Evolutionary conservation across 2,888 invertebrate genomes (phyloP).

Genomic region (Hedya salicella): DNA sequence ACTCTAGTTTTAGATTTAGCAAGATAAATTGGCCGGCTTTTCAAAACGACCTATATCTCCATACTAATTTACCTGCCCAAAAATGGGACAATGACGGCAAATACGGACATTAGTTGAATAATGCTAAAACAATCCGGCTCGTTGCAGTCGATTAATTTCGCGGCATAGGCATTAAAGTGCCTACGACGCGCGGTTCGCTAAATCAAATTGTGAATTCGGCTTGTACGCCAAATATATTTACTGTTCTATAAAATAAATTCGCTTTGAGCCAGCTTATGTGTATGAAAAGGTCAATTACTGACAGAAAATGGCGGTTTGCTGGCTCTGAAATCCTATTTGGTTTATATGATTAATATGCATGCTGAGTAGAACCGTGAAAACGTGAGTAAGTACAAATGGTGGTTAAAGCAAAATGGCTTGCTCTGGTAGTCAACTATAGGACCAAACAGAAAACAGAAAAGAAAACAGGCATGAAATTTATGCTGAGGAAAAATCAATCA

Average conservation of each 20-base stretch:
- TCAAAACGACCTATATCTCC: background rate
- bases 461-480: too few relatives aligned
- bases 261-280: background rate
- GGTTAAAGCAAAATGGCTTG: too few relatives aligned
- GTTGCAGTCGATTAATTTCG: slow-evolving; percentile 20
- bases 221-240: background rate
- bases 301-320: background rate
- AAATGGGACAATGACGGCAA: background rate
- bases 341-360: too few relatives aligned
- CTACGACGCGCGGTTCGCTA: slow-evolving; percentile 1
- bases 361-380: too few relatives aligned
- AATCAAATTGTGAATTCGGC: slow-evolving; percentile 15
- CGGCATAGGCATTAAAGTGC: slow-evolving; percentile 26
- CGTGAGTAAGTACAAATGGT: too few relatives aligned
- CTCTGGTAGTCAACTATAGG: too few relatives aligned
- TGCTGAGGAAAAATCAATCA: too few relatives aligned
- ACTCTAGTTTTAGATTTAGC: too few relatives aligned
- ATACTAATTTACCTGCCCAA: slow-evolving; percentile 1
- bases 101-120: slow-evolving; percentile 10
- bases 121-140: slow-evolving; percentile 10
- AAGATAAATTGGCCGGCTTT: too few relatives aligned
- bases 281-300: background rate
- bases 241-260: background rate
- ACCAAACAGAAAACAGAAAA: too few relatives aligned
- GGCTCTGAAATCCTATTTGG: too few relatives aligned